Conservation (phyloP, 1,140 invertebrate genomes). For the Nebria ingens region DNA sequence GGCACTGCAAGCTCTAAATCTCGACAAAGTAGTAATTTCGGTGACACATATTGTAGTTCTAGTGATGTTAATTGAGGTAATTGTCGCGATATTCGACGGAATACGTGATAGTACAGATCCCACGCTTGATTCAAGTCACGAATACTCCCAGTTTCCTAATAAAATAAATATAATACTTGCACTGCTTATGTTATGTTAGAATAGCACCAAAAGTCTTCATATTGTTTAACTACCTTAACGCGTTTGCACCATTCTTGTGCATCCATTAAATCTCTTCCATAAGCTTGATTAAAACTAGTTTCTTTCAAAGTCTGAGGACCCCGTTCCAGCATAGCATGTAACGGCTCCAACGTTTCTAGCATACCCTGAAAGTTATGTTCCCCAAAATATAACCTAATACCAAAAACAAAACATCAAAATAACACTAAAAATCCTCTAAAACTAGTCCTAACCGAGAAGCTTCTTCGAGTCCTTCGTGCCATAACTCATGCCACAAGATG, state of each 20-base stretch:
- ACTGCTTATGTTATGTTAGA: too few species aligned
- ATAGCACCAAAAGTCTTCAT: conserved; percentile 9
- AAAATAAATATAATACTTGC: conserved; percentile 14
- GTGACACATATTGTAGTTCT: conserved; percentile 93
- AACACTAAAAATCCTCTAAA: background rate
- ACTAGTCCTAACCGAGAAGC: conserved; percentile 51
- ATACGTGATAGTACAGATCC: conserved; percentile 98
- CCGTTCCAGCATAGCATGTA: conserved; percentile 87
- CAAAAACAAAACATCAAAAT: background rate
- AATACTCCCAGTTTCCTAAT: conserved; percentile 62
- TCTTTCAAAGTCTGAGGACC: conserved; percentile 95
- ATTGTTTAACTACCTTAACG: conserved; percentile 45
- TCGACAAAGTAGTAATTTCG: conserved; percentile 75
- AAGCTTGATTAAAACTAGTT: conserved; percentile 92
- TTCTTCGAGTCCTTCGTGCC: conserved; percentile 98
- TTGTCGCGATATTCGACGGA: conserved; percentile 88
- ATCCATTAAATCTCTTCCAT: conserved; percentile 86
- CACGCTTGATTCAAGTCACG: conserved; percentile 94
- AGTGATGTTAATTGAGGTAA: conserved; percentile 79
- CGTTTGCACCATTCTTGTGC: conserved; percentile 90
- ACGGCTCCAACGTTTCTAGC: conserved; percentile 89
- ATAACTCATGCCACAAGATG: conserved; percentile 98
- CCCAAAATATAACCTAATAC: conserved; percentile 75
- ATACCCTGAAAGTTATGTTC: conserved; percentile 91
- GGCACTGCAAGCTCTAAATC: conserved; percentile 92